Evolutionary conservation across 2,113 vertebrate species (phyloP).

Genomic region (Tinamus guttatus): DNA sequence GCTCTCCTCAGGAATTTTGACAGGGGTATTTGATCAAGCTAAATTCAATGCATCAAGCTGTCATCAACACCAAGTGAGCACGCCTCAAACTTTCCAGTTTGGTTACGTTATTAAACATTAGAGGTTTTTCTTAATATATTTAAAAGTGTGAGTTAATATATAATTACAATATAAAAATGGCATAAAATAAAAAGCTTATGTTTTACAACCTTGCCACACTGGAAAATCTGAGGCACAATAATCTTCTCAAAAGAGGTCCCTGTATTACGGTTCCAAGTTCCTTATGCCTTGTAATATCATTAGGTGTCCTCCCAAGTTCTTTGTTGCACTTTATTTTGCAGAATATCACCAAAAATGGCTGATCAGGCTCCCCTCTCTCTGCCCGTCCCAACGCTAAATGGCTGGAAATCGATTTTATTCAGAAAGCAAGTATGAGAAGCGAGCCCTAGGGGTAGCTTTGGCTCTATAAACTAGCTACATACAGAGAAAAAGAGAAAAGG

Average conservation of each 20-base stretch:
- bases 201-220: constrained; percentile 36
- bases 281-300: constrained; percentile 60
- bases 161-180: constrained; percentile 55
- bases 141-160: constrained; percentile 45
- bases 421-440: not conserved
- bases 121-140: not conserved
- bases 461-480: not conserved
- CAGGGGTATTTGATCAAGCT: constrained; percentile 13
- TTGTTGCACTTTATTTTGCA: not conserved
- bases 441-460: constrained; percentile 53
- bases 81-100: constrained; percentile 68
- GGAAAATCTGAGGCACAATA: constrained; percentile 63
- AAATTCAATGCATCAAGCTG: constrained; percentile 53
- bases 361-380: not conserved
- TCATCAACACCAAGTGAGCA: constrained; percentile 30
- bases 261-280: constrained; percentile 35
- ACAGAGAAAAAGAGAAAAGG: not conserved
- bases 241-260: not conserved
- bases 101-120: constrained; percentile 38
- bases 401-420: not conserved
- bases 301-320: not conserved
- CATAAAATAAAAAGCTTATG: constrained; percentile 57
- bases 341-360: not conserved
- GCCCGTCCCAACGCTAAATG: not conserved
- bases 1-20: constrained; percentile 31